phyloP scores from a whole-genome alignment of 2,113 vertebrate species.

The Nibea coibor region DNA sequence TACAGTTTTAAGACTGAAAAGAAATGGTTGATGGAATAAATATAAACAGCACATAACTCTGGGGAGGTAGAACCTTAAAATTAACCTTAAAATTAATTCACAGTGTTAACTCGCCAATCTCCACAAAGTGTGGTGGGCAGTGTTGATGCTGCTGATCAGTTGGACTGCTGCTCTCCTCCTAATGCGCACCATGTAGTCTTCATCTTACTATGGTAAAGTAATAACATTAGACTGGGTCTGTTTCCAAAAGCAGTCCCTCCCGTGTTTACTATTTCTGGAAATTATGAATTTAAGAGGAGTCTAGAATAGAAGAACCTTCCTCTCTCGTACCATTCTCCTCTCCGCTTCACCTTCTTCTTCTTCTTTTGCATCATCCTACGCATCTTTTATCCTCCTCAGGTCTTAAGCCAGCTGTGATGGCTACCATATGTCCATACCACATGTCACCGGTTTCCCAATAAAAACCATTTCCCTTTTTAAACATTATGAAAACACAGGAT shows the following conservation, averaged over 20 bases:
- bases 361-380: slow-evolving; percentile 41
- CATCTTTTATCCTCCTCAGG: slow-evolving; percentile 50
- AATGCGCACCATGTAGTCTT: neutral
- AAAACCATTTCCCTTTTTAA: slow-evolving; percentile 70
- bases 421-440: slow-evolving; percentile 79
- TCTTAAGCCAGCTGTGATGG: slow-evolving; percentile 66
- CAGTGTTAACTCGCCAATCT: too few relatives aligned
- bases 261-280: slow-evolving; percentile 60
- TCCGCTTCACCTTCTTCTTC: slow-evolving; percentile 24
- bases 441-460: slow-evolving; percentile 73
- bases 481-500: slow-evolving; percentile 71
- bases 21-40: neutral
- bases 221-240: slow-evolving; percentile 31
- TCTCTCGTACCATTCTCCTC: slow-evolving; percentile 7
- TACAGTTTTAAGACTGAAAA: neutral
- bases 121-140: neutral
- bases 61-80: too few relatives aligned
- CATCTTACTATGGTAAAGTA: slow-evolving; percentile 39
- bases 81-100: too few relatives aligned
- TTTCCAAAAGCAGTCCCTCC: slow-evolving; percentile 32
- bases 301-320: slow-evolving; percentile 15
- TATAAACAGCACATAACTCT: neutral
- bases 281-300: slow-evolving; percentile 25
- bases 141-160: neutral
- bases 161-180: neutral